These are phyloP conservation scores for Leptogaster cylindrica DNA, from an alignment of 2,888 invertebrate species.

Conservation along the genomic window DNA sequence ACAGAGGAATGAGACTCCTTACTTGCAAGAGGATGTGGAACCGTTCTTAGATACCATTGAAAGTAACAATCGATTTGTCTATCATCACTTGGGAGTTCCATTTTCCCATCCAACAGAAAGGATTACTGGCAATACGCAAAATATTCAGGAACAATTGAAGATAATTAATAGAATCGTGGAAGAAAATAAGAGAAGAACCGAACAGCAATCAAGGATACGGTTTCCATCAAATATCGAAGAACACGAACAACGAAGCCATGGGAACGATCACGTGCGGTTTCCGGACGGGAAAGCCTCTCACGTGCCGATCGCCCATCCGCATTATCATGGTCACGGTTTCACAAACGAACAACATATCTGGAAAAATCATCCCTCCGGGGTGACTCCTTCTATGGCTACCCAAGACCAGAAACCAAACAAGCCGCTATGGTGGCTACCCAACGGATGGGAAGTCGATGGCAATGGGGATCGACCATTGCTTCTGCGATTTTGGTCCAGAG, in stretches of 20 bases:
- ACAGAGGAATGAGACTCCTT: neutral
- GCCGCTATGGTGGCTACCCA: conserved; percentile 60
- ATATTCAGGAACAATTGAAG: conserved; percentile 44
- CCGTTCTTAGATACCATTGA: conserved; percentile 41
- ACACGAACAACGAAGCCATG: neutral
- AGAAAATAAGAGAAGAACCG: conserved; percentile 43
- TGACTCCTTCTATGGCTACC: conserved; percentile 36
- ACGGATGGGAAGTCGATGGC: conserved; percentile 56
- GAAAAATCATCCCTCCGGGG: neutral
- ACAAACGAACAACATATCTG: neutral
- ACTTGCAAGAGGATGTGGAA: conserved; percentile 26
- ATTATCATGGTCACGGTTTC: neutral
- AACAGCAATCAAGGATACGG: conserved; percentile 18
- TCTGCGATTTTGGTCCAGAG: conserved; percentile 56
- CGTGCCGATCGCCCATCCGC: neutral
- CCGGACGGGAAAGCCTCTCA: conserved; percentile 37
- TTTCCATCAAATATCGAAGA: conserved; percentile 37
- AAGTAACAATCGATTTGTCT: conserved; percentile 46
- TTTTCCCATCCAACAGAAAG: conserved; percentile 13
- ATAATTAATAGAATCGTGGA: conserved; percentile 47
- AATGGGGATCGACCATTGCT: conserved; percentile 55
- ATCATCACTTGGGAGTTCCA: conserved; percentile 43
- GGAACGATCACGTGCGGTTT: conserved; percentile 42
- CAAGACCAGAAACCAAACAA: conserved; percentile 46
- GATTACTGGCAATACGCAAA: neutral